Base-by-base conservation (phyloP, 2,888 invertebrate genomes). In the Leptinotarsa haldemani region DNA sequence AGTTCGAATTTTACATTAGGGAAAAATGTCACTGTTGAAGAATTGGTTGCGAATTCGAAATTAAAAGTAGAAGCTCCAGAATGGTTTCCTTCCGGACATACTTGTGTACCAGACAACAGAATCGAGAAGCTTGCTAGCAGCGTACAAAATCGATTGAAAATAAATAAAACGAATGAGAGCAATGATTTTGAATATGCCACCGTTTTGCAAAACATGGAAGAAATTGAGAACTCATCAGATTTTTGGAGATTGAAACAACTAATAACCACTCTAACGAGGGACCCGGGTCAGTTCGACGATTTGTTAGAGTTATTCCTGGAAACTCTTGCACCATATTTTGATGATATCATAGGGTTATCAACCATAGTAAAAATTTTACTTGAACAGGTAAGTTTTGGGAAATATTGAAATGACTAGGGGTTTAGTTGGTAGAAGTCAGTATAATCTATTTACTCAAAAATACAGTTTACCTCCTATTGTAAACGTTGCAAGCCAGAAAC, bases 211-310 rank as follows among this genome's bases (percentile, higher is more conserved):
- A 47, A 46, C 18, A 20, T 65, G 16, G 56, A 61, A 30, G 47
- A 7, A 66, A 65, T 73, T 50, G 76, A 76, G 16, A 73, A 78
- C 50, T 85, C 83, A 3, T 83, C 88, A 71, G 90, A 90, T 65
- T 81, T 90, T 74, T 86, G 87, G 70, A 92, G 93, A 86, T 87
- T 94, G 84, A 90, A 91, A 85, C 91, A 91, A 74, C 92, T 94
- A 70, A 93, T 95, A 88, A 90, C 91, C 83, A 92, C 93, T 85
- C 89, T 95, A 83, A 94, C 93, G 82, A 91, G 92, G 85, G 93
- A 93, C 89, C 95, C 95, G 66, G 95, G 94, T 80, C 92, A 93
- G 84, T 95, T 94, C 84, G 93, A 94, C 85, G 89, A 91, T 81
- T 88, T 94, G 74, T 91, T 94, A 73, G 92, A 92, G 65, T 90